Conservation (phyloP, 2,888 invertebrate genomes). For the Pyrgus malvae region DNA sequence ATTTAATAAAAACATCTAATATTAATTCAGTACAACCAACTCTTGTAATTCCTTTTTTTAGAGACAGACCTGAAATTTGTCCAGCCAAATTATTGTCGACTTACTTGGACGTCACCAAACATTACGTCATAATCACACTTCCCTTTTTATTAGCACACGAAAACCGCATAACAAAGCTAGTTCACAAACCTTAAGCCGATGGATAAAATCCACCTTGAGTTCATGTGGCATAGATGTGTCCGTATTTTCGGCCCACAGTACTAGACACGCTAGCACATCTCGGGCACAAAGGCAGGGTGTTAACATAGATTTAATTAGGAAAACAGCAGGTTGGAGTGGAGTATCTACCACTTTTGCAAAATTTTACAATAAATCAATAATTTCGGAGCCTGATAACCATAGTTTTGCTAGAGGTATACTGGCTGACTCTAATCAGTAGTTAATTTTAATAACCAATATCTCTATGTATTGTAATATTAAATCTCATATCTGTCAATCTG, state of each 20-base stretch:
- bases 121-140: conserved; percentile 9
- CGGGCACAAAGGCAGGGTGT: conserved; percentile 21
- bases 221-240: conserved; percentile 30
- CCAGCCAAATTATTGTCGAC: conserved; percentile 21
- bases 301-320: conserved; percentile 24
- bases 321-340: conserved; percentile 17
- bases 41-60: conserved; percentile 9
- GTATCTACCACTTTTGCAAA: neutral
- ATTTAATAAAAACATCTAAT: conserved; percentile 28
- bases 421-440: too few relatives aligned
- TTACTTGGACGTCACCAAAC: conserved; percentile 15
- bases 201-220: conserved; percentile 29
- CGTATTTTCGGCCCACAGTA: conserved; percentile 29
- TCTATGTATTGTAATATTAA: neutral
- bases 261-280: conserved; percentile 33
- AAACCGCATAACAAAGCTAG: conserved; percentile 27
- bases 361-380: neutral
- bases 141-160: conserved; percentile 27
- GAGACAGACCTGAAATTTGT: conserved; percentile 20
- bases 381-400: neutral
- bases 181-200: conserved; percentile 29
- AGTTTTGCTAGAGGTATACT: neutral
- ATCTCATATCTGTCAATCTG: neutral
- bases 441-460: neutral
- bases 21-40: conserved; percentile 13